Evolutionary conservation across 1,140 invertebrate genomes (phyloP).

Genomic region (Amphibalanus amphitrite): DNA sequence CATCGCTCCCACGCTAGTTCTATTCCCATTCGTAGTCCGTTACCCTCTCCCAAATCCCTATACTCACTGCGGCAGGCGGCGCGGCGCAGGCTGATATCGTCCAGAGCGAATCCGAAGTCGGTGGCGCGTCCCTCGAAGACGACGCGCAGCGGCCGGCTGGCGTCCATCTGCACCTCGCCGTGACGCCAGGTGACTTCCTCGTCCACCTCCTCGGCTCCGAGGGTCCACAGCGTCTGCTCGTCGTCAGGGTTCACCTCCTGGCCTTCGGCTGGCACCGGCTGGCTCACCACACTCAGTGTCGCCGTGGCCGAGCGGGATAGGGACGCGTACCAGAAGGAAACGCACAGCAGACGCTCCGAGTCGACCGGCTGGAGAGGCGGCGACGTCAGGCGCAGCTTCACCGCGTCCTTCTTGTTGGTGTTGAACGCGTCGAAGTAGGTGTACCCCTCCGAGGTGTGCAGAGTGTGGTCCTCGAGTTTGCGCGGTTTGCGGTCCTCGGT

Average conservation of each 20-base stretch:
- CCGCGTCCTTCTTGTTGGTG: slow-evolving; percentile 25
- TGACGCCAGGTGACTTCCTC: slow-evolving; percentile 41
- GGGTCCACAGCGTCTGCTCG: slow-evolving; percentile 32
- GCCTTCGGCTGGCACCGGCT: slow-evolving; percentile 20
- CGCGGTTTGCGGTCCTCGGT: slow-evolving; percentile 40
- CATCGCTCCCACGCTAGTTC: slow-evolving; percentile 6
- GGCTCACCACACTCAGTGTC: slow-evolving; percentile 31
- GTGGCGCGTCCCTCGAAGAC: slow-evolving; percentile 43
- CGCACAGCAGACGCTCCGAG: slow-evolving; percentile 30
- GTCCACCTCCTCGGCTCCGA: slow-evolving; percentile 39
- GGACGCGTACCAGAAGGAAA: slow-evolving; percentile 45
- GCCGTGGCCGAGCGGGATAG: slow-evolving; percentile 41
- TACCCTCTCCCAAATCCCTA: too few species aligned
- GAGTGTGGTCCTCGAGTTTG: slow-evolving; percentile 46
- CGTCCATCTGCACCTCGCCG: slow-evolving; percentile 38
- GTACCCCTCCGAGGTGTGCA: slow-evolving; percentile 44
- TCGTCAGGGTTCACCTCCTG: slow-evolving; percentile 17
- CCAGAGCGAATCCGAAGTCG: slow-evolving; percentile 47
- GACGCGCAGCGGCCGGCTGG: slow-evolving; percentile 32
- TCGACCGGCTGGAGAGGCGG: slow-evolving; percentile 27
- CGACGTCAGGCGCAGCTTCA: slow-evolving; percentile 30
- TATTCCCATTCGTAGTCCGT: slow-evolving; percentile 17
- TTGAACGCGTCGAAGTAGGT: slow-evolving; percentile 49
- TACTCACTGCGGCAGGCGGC: slow-evolving; percentile 28
- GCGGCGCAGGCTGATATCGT: slow-evolving; percentile 41